phyloP scores from a whole-genome alignment of 2,113 vertebrate genomes.

The Leucoraja erinaceus region DNA sequence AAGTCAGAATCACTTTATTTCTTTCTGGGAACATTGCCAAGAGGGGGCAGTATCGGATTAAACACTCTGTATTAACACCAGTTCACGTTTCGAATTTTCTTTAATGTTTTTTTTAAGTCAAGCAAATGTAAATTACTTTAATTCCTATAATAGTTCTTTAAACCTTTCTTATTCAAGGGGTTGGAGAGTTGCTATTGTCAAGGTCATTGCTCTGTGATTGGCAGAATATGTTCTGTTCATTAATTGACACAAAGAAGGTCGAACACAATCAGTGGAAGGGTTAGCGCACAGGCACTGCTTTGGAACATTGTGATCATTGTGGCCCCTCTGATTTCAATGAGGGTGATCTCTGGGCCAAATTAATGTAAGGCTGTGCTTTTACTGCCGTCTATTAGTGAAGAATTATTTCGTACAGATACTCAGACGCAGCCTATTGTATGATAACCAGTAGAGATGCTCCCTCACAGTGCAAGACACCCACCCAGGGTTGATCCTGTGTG shows the following conservation, averaged over 20 bases:
- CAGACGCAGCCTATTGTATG: too few species aligned
- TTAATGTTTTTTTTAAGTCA: neutral
- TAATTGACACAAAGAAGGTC: slow-evolving; percentile 19
- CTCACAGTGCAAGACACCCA: too few species aligned
- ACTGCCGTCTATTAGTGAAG: neutral
- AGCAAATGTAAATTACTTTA: slow-evolving; percentile 4
- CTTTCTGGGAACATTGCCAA: neutral
- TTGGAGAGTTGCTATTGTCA: neutral
- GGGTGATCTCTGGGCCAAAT: neutral
- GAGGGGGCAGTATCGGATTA: slow-evolving; percentile 8
- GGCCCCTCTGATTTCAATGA: neutral
- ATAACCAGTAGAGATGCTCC: too few species aligned
- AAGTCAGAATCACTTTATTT: neutral
- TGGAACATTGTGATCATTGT: neutral
- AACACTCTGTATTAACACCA: neutral
- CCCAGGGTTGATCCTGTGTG: too few species aligned
- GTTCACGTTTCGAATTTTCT: neutral
- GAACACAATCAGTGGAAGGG: slow-evolving; percentile 22
- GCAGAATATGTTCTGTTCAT: slow-evolving; percentile 5
- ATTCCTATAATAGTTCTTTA: slow-evolving; percentile 27
- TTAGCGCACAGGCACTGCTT: neutral
- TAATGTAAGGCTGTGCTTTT: neutral
- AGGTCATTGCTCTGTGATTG: neutral
- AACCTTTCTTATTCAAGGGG: slow-evolving; percentile 12
- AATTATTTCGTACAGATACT: neutral